phyloP scores from a whole-genome alignment of 2,888 invertebrate genomes.

The Lochmaea crataegi region DNA sequence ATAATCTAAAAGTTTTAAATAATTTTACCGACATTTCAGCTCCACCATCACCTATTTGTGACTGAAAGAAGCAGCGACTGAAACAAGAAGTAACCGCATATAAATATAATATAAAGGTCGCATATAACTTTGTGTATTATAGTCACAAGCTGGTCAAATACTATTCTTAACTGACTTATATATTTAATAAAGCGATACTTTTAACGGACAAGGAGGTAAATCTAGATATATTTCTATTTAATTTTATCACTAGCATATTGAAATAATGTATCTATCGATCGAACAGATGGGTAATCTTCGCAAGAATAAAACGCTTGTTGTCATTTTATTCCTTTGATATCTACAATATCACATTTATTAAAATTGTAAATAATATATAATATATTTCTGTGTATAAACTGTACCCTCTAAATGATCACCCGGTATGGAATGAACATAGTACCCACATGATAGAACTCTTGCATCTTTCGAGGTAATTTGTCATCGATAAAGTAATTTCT shows the following conservation, averaged over 20 bases:
- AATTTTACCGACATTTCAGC: neutral
- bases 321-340: too few species aligned
- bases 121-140: neutral
- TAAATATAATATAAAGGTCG: neutral
- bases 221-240: neutral
- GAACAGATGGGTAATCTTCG: too few species aligned
- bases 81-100: neutral
- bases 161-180: neutral
- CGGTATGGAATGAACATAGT: too few species aligned
- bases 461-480: too few species aligned
- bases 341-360: too few species aligned
- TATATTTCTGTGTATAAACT: too few species aligned
- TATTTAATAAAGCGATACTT: neutral
- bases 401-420: too few species aligned
- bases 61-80: neutral
- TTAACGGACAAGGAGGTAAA: neutral
- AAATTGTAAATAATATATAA: too few species aligned
- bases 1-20: neutral
- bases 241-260: neutral
- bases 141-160: neutral
- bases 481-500: too few species aligned
- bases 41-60: neutral
- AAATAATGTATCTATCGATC: too few species aligned
- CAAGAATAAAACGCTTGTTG: too few species aligned
- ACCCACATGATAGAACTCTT: too few species aligned